These are phyloP conservation scores for Latheticus oryzae DNA, from an alignment of 2,888 invertebrate species.

Conservation along the genomic window DNA sequence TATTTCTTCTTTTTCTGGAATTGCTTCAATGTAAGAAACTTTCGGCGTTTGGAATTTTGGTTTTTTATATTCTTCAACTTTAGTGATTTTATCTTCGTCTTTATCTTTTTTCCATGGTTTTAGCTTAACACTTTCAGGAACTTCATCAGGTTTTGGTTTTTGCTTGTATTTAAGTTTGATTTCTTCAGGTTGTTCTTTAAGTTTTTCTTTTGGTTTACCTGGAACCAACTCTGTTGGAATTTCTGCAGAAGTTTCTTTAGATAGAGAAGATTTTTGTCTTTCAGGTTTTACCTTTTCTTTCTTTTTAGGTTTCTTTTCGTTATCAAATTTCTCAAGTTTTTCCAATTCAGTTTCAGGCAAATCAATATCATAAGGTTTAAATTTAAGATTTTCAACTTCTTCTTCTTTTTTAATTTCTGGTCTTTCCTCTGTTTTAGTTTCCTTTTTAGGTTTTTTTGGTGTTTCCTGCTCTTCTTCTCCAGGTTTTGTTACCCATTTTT, in stretches of 20 bases:
- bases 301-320: conserved; percentile 48
- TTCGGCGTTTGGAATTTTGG: conserved; percentile 36
- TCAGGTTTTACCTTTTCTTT: conserved; percentile 48
- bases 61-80: conserved; percentile 41
- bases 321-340: conserved; percentile 58
- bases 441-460: conserved; percentile 35
- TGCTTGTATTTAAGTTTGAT: conserved; percentile 60
- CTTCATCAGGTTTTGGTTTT: conserved; percentile 53
- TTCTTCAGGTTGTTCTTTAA: conserved; percentile 60
- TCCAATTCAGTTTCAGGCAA: conserved; percentile 59
- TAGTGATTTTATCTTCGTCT: conserved; percentile 56
- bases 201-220: conserved; percentile 56
- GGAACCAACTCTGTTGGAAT: conserved; percentile 48
- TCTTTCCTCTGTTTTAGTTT: conserved; percentile 36
- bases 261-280: too few species aligned
- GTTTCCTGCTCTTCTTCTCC: conserved; percentile 27
- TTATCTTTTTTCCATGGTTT: conserved; percentile 55
- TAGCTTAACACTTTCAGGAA: conserved; percentile 49
- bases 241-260: too few species aligned
- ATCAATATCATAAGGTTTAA: conserved; percentile 61
- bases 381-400: conserved; percentile 53
- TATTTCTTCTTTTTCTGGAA: conserved; percentile 53
- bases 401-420: conserved; percentile 44
- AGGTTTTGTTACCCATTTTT: conserved; percentile 62
- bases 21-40: conserved; percentile 49